Conservation (phyloP, 2,797 vertebrate species). For the Acropternis orthonyx region DNA sequence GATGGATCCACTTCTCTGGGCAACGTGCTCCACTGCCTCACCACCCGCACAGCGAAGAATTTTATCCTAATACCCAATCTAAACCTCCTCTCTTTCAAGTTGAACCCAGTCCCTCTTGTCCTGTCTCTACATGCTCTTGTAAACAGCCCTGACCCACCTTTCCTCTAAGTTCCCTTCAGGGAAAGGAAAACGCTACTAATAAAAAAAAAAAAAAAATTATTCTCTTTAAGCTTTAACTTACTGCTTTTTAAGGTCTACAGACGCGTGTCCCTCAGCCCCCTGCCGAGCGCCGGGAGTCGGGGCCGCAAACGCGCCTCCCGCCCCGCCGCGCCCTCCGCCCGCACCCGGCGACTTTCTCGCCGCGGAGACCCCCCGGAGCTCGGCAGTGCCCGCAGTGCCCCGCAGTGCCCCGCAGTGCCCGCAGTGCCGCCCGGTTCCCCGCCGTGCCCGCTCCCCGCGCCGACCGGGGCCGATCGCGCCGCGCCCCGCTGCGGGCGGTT, state of each 20-base stretch:
- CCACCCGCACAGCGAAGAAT: neutral
- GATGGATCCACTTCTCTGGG: neutral
- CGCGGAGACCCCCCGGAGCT: neutral
- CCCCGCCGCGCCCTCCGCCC: too few relatives aligned
- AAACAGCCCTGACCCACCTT: neutral
- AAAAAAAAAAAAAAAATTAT: too few relatives aligned
- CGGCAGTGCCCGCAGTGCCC: too few relatives aligned
- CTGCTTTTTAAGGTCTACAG: neutral
- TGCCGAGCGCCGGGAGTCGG: accelerated
- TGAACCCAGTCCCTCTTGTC: neutral
- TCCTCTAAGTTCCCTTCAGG: neutral
- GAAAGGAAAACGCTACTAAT: neutral
- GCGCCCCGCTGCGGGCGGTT: neutral
- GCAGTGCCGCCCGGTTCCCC: neutral
- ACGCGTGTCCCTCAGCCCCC: accelerated
- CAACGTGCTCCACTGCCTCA: neutral
- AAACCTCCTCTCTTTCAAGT: neutral
- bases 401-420: too few relatives aligned
- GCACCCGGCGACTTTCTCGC: neutral
- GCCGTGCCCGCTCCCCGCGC: neutral
- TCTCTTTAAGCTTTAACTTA: neutral
- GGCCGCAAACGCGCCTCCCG: neutral
- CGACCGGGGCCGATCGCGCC: neutral
- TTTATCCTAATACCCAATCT: neutral
- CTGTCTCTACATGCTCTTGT: too few relatives aligned